A percentile compares a stretch with the other conserved stretches of the same genome.
Conservation (phyloP, 2,113 vertebrate genomes). For the Lamprologus tigripictilis region DNA sequence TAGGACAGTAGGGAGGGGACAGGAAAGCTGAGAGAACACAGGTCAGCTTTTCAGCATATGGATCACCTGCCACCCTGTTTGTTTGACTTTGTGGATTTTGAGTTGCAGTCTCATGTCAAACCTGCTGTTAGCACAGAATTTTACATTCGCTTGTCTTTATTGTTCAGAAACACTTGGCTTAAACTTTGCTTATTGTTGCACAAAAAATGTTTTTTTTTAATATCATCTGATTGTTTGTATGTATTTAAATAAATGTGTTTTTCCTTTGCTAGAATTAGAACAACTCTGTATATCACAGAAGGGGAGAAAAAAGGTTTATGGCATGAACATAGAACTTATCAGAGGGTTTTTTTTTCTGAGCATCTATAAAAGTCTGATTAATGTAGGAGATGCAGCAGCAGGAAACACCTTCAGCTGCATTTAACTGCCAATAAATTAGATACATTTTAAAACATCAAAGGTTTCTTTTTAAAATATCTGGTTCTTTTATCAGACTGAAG, state of each 20-base stretch:
- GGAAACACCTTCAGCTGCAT: neutral
- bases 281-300: neutral
- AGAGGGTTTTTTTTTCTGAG: fast-evolving
- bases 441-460: neutral
- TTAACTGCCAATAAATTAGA: neutral
- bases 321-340: neutral
- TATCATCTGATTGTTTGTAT: neutral
- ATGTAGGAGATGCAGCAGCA: neutral
- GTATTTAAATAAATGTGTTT: neutral
- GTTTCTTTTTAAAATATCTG: neutral
- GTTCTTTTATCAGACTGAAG: neutral
- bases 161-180: neutral
- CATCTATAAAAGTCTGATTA: neutral
- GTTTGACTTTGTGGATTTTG: neutral
- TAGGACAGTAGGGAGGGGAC: neutral
- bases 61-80: neutral
- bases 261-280: neutral
- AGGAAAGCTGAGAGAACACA: neutral
- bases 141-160: neutral
- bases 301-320: neutral
- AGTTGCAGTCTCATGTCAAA: neutral
- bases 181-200: neutral
- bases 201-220: neutral
- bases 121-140: neutral
- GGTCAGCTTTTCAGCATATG: neutral